phyloP scores from a whole-genome alignment of 1,140 invertebrate genomes.

The Augochlora pura region DNA sequence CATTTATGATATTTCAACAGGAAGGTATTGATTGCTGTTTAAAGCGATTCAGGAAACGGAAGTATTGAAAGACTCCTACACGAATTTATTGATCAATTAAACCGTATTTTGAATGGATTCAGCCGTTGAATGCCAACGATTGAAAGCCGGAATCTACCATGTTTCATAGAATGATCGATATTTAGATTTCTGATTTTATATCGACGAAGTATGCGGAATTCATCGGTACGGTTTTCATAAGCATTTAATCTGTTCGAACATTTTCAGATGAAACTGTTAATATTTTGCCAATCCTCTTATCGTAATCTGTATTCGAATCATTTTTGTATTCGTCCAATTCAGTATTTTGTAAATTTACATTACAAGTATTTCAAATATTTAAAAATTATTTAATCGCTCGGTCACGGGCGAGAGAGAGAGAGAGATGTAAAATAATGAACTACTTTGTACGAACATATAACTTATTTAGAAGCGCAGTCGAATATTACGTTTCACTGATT shows the following conservation, averaged over 20 bases:
- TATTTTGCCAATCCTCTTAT: too few species aligned
- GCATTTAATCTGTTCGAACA: background rate
- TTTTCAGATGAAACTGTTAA: too few species aligned
- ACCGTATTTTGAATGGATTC: conserved; percentile 36
- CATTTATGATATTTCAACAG: background rate
- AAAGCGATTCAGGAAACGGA: background rate
- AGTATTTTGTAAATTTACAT: too few species aligned
- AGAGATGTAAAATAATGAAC: too few species aligned
- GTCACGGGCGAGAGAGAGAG: too few species aligned
- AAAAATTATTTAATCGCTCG: too few species aligned
- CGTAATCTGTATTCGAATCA: too few species aligned
- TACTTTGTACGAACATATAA: too few species aligned
- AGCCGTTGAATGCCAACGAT: conserved; percentile 6
- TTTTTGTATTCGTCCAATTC: too few species aligned
- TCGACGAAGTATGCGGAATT: background rate
- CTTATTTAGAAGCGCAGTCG: too few species aligned
- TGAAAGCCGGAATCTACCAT: conserved; percentile 24
- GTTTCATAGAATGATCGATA: conserved; percentile 8
- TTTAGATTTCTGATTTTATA: background rate
- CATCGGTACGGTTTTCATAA: background rate
- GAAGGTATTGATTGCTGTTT: conserved; percentile 6
- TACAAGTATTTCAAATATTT: too few species aligned
- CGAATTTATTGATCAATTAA: conserved; percentile 23
- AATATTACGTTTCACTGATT: too few species aligned
- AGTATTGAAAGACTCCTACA: background rate